These are phyloP conservation scores for Dermatophagoides farinae DNA, from an alignment of 1,140 invertebrate species.

Conservation along the genomic window DNA sequence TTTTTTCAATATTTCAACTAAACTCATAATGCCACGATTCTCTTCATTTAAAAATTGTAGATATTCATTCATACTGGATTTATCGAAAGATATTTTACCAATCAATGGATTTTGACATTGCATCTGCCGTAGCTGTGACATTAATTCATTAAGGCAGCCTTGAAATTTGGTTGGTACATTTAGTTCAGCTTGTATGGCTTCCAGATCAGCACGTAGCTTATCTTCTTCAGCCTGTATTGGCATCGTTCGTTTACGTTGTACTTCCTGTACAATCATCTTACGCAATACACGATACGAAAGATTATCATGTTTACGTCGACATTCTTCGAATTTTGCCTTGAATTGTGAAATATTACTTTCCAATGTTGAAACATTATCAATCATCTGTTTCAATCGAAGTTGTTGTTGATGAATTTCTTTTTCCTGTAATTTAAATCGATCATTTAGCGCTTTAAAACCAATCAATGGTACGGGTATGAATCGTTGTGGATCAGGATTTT, in stretches of 20 bases:
- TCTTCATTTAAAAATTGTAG: conserved; percentile 52
- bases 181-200: conserved; percentile 60
- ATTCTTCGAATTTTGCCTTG: conserved; percentile 16
- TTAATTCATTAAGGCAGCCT: conserved; percentile 65
- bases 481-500: conserved; percentile 70
- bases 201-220: conserved; percentile 53
- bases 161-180: conserved; percentile 78
- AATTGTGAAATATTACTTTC: conserved; percentile 9
- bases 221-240: conserved; percentile 73
- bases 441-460: conserved; percentile 63
- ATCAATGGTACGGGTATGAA: conserved; percentile 80
- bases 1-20: conserved; percentile 53
- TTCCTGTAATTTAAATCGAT: conserved; percentile 52
- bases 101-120: conserved; percentile 36
- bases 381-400: conserved; percentile 34
- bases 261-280: conserved; percentile 68
- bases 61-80: conserved; percentile 38
- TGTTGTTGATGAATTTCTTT: conserved; percentile 56
- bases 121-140: conserved; percentile 56
- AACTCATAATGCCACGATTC: conserved; percentile 57
- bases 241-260: conserved; percentile 57
- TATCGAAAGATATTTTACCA: conserved; percentile 33
- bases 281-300: conserved; percentile 24
- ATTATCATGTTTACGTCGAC: conserved; percentile 8
- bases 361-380: conserved; percentile 11